Conservation (phyloP, 2,113 vertebrate species). For the Chloropsis cyanopogon region DNA sequence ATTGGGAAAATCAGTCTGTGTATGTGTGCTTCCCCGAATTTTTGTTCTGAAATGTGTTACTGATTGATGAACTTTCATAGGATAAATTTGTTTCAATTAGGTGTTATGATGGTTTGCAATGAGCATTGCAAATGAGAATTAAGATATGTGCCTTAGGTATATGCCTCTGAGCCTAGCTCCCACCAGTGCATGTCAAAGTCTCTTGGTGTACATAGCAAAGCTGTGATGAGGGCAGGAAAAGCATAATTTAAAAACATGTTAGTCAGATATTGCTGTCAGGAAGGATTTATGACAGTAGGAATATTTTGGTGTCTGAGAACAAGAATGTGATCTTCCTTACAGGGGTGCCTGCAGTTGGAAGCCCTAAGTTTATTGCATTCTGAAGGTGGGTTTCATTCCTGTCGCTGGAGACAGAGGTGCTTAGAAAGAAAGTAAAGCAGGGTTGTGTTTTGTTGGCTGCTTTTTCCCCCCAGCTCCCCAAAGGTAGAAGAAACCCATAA, state of each 20-base stretch:
- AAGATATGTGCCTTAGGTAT: background rate
- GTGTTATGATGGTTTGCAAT: background rate
- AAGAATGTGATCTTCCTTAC: background rate
- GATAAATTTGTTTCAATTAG: background rate
- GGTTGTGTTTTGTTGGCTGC: background rate
- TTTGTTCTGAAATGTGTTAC: background rate
- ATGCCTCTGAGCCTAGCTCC: background rate
- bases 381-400: background rate
- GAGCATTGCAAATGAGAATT: background rate
- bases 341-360: background rate
- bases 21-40: background rate
- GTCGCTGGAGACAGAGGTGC: background rate
- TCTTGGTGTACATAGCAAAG: background rate
- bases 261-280: background rate
- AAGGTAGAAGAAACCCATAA: background rate
- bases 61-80: background rate
- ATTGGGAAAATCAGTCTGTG: background rate
- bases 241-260: background rate
- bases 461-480: background rate
- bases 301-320: background rate
- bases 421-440: background rate
- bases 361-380: background rate
- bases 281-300: background rate
- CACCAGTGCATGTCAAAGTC: background rate
- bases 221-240: background rate